Conservation (phyloP, 2,888 invertebrate genomes). For the Brachypalpus laphriformis region DNA sequence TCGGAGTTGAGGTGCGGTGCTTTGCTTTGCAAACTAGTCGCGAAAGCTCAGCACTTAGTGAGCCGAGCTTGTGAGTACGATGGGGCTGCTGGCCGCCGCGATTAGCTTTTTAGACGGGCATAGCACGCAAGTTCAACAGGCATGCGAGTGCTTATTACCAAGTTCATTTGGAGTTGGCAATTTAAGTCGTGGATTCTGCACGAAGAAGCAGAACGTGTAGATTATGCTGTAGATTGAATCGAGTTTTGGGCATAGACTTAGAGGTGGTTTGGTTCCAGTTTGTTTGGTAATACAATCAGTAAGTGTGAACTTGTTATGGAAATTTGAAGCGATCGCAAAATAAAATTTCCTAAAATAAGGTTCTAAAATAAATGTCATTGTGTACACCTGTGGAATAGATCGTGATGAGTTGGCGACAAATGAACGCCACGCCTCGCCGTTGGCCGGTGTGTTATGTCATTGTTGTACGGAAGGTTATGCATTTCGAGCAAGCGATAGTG, state of each 20-base stretch:
- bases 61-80: slow-evolving; percentile 33
- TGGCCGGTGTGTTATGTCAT: slow-evolving; percentile 14
- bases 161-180: slow-evolving; percentile 48
- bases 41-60: slow-evolving; percentile 38
- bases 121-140: slow-evolving; percentile 58
- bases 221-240: not conserved
- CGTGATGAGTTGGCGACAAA: slow-evolving; percentile 23
- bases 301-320: slow-evolving; percentile 21
- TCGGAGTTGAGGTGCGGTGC: slow-evolving; percentile 5
- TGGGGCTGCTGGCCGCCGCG: not conserved
- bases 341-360: not conserved
- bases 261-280: slow-evolving; percentile 13
- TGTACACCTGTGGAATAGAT: slow-evolving; percentile 29
- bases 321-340: not conserved
- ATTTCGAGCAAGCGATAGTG: slow-evolving; percentile 3
- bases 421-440: not conserved
- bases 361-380: slow-evolving; percentile 1
- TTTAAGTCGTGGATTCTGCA: slow-evolving; percentile 5
- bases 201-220: slow-evolving; percentile 12
- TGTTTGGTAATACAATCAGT: not conserved
- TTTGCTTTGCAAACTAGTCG: slow-evolving; percentile 54
- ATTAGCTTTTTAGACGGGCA: slow-evolving; percentile 34
- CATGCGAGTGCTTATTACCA: slow-evolving; percentile 48
- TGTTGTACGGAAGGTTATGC: slow-evolving; percentile 1
- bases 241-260: not conserved